Conservation (phyloP, 2,113 vertebrate genomes). For the Rhombomys opimus region DNA sequence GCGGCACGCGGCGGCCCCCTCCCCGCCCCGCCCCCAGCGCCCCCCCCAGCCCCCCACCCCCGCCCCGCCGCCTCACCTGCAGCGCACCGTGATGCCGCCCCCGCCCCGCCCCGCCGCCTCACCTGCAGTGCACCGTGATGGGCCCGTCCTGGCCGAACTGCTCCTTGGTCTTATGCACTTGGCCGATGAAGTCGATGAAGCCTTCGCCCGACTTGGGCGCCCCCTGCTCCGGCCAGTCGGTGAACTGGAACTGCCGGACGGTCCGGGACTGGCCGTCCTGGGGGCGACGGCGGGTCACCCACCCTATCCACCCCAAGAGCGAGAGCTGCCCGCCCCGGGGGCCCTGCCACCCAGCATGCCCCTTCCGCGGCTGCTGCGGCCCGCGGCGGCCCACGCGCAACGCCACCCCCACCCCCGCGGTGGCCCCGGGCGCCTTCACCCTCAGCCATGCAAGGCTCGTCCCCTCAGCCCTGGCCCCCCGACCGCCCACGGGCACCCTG, state of each 20-base stretch:
- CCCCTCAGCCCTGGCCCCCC: background rate
- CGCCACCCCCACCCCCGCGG: background rate
- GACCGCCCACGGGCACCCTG: no score
- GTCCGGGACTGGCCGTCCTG: conserved; percentile 98
- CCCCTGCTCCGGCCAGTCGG: conserved; percentile 98
- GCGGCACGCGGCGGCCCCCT: no score
- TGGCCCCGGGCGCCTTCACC: no score
- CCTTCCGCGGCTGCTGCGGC: background rate
- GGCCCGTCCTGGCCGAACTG: conserved; percentile 99
- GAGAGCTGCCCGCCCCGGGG: background rate
- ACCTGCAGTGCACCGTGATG: conserved; percentile 99
- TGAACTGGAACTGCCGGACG: conserved; percentile 99
- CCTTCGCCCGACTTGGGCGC: conserved; percentile 98
- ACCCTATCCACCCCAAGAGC: no score
- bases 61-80: no score
- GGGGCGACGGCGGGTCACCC: background rate
- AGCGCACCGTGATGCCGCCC: no score
- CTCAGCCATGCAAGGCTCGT: background rate
- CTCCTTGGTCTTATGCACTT: conserved; percentile 99
- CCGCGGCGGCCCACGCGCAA: no score
- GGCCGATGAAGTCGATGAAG: conserved; percentile 98
- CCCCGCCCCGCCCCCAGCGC: no score
- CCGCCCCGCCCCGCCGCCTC: background rate
- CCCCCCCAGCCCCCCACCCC: no score
- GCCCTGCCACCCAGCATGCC: no score